Base-by-base conservation (phyloP, 53 echinoderm and acorn worm species). In the Echinarachnius parma region DNA sequence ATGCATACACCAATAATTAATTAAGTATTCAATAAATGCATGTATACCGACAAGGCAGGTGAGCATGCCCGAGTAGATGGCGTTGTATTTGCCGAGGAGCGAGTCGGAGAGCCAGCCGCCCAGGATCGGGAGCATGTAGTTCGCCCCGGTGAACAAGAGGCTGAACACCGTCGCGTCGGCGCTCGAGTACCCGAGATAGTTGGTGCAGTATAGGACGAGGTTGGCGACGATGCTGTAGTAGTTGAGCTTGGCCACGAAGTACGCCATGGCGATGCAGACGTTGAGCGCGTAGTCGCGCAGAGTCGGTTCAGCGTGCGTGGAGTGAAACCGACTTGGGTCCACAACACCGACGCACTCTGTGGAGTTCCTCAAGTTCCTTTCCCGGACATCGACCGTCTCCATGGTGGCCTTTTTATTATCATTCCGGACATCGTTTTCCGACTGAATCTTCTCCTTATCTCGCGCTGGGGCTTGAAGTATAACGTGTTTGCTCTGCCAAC, bases 221-320 rank as follows among this genome's bases (percentile, higher is more conserved):
- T 78, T 78, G 1, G 66, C 47, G n/a, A 78, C 48, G 37, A 78
- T 33, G 10, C 78, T 57, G 20, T 78, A 78, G 44, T 66, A 78
- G 9, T 56, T 66, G 21, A 78, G 36, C 33, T 66, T 78, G 27
- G 64, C 78, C 18, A 56, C 57, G 28, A 72, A 72, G 21, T 72
- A 1, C 4, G 54, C 37, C 9, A 14, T 8, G n/a, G 56, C 37
- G 53, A 72, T 42, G 72, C 72, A 39, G 0, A 56, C 5, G 24
- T 36, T 18, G 25, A 72, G 28, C 25, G 35, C 15, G 28, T n/a
- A 26, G 14, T 72, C 72, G 8, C 57, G 36, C 5, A 27, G 8
- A 1, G 55, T 25, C 14, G 72, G 72, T 48, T 19, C 11, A 13
- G n/a, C n/a, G n/a, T n/a, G n/a, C n/a, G n/a, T n/a, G n/a, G n/a